Base-by-base conservation (phyloP, 2,113 vertebrate genomes). In the Apteryx mantelli region DNA sequence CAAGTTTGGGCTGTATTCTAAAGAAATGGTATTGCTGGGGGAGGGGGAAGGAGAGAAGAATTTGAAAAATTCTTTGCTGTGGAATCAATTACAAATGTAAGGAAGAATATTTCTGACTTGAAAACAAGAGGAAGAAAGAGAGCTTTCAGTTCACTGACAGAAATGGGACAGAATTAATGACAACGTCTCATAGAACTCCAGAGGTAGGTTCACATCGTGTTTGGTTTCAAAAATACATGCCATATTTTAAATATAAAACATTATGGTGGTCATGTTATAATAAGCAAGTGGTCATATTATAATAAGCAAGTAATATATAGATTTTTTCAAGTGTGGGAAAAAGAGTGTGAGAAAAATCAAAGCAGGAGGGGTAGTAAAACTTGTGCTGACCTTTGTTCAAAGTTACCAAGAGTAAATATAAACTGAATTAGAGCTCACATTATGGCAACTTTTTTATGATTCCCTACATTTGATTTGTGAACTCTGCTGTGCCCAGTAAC, bases 271-370 rank as follows among this genome's bases (percentile, higher is more conserved):
- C 42, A 55, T 64, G 18, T 52, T 70, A 36, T 40, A 82, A 32
- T 77, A 44, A 70, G 58, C 17, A 60, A 34, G 32, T 34, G 17
- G 46, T 94, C 87, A 76, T 81, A 88, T 48, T 77, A 44, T 71
- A 92, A 88, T 71, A 65, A 93, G 21, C 5, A 50, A 95, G 52
- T 56, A 87, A 74, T 73, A 81, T 22, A 87, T 7, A 68, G 48
- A 92, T 65, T 80, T 20, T 46, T 71, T 68, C 69, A 79, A 75
- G 15, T 86, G 71, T 93, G 93, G 86, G 91, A 93, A 95, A 79
- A 91, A 93, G 82, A 93, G 91, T 96, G 94, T 98, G 98, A 97
- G 97, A 98, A 98, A 98, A 93, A 55, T 52, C 42, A 81, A 68
- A 90, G 56, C 13, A 44, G 90, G 81, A 93, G 84, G 80, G n/a